Evolutionary conservation across 2,888 invertebrate genomes (phyloP).

Genomic region (Penaeus monodon): DNA sequence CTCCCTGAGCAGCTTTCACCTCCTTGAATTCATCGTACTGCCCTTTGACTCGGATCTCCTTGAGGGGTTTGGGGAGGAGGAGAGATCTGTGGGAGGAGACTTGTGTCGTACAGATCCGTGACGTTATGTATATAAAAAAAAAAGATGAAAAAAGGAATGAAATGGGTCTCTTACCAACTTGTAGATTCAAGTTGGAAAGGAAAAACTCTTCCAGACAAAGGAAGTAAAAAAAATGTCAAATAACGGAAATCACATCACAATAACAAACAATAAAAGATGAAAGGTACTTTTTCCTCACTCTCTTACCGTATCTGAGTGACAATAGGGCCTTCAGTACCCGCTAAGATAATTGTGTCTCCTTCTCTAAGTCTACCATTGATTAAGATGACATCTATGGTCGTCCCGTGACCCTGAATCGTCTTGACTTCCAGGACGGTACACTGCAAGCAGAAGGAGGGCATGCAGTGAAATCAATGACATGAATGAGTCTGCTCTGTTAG

Average conservation of each 20-base stretch:
- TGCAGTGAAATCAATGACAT: background rate
- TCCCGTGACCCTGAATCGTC: constrained; percentile 95
- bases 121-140: background rate
- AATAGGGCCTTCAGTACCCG: constrained; percentile 98
- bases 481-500: no score
- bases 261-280: background rate
- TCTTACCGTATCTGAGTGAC: constrained; percentile 88
- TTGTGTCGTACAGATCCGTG: background rate
- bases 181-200: no score
- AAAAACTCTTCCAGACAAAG: no score
- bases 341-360: constrained; percentile 93
- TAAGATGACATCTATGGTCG: constrained; percentile 98
- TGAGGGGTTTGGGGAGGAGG: constrained; percentile 97
- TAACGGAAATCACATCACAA: background rate
- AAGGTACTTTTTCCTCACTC: no score
- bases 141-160: background rate
- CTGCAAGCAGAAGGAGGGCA: constrained; percentile 27
- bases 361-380: constrained; percentile 95
- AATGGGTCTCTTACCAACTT: background rate
- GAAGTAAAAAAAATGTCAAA: background rate
- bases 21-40: constrained; percentile 92
- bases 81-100: constrained; percentile 76
- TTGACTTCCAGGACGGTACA: constrained; percentile 80
- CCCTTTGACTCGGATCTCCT: constrained; percentile 90
- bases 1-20: constrained; percentile 95